Conservation (phyloP, 2,797 vertebrate genomes). For the Spea hammondii region DNA sequence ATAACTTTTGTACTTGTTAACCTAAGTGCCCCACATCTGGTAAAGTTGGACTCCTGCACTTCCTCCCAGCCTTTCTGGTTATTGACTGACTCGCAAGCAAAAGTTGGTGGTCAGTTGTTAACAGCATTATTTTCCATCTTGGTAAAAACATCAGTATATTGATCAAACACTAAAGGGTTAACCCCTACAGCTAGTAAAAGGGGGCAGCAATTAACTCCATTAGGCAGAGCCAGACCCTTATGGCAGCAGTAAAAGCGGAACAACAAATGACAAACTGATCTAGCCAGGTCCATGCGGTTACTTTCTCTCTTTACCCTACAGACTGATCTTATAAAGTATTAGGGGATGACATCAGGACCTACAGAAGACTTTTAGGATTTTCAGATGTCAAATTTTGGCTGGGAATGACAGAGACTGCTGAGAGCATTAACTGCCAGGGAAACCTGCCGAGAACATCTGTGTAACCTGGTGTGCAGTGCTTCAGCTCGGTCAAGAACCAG, state of each 20-base stretch:
- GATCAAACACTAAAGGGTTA: neutral
- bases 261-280: slow-evolving; percentile 17
- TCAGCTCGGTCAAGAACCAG: slow-evolving; percentile 30
- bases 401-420: slow-evolving; percentile 44
- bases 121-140: neutral
- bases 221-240: neutral
- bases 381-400: slow-evolving; percentile 52
- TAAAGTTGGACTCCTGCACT: neutral
- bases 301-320: slow-evolving; percentile 40
- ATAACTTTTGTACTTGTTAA: no score
- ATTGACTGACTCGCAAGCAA: no score
- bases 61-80: neutral
- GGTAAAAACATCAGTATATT: neutral
- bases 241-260: slow-evolving; percentile 8
- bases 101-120: neutral
- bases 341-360: slow-evolving; percentile 51
- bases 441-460: slow-evolving; percentile 54
- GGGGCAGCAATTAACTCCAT: neutral
- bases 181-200: neutral
- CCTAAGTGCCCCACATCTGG: no score
- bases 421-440: slow-evolving; percentile 41
- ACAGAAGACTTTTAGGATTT: slow-evolving; percentile 50
- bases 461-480: slow-evolving; percentile 40
- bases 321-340: slow-evolving; percentile 47
- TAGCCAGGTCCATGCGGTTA: slow-evolving; percentile 39